Evolutionary conservation across 2,113 vertebrate species (phyloP).

Genomic region (Sphyrna mokarran): DNA sequence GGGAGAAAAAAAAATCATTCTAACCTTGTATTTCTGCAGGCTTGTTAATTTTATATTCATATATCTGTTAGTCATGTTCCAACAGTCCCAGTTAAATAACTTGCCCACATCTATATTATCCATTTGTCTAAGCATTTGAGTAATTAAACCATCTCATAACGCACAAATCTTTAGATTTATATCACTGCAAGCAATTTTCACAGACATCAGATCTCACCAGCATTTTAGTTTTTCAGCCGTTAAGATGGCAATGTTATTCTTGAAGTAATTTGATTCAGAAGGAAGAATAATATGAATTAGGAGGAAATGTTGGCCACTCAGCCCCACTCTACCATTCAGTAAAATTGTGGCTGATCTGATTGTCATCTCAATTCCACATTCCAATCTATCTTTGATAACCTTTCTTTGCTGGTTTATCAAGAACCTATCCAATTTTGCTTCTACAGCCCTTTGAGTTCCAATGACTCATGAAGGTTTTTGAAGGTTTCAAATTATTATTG

Average conservation of each 20-base stretch:
- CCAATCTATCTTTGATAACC: no score
- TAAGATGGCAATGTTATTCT: not conserved
- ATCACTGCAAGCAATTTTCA: not conserved
- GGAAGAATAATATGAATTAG: no score
- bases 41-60: constrained; percentile 18
- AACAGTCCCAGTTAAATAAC: not conserved
- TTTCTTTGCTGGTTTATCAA: no score
- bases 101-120: not conserved
- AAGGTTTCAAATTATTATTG: no score
- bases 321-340: no score
- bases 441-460: no score
- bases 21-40: not conserved
- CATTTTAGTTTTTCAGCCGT: not conserved
- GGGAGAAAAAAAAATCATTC: not conserved
- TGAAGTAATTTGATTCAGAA: not conserved
- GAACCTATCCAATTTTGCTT: no score
- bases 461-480: no score
- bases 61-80: not conserved
- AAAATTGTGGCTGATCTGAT: no score
- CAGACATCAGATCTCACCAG: not conserved
- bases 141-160: not conserved
- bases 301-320: no score
- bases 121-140: not conserved
- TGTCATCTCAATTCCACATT: no score
- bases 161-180: not conserved